A percentile compares a stretch with the other conserved stretches of the same genome.
These are phyloP conservation scores for Australoheros facetus DNA, from an alignment of 2,797 vertebrate species.

Conservation along the genomic window DNA sequence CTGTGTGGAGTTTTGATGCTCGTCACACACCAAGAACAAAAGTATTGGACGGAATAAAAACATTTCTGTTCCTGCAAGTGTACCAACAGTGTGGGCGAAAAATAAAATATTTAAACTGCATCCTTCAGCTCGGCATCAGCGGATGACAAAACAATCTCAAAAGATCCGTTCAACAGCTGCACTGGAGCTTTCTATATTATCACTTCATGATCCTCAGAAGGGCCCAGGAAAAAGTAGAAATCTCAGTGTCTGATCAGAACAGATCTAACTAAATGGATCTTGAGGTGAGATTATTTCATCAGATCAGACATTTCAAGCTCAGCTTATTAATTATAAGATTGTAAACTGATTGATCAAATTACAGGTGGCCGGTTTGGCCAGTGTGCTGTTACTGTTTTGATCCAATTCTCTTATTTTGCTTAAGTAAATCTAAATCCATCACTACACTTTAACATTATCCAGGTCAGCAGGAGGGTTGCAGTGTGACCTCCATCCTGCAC, in stretches of 20 bases:
- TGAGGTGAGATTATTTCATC: not conserved
- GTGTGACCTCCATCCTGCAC: slow-evolving; percentile 14
- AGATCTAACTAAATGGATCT: not conserved
- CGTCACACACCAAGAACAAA: not conserved
- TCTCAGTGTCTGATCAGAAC: not conserved
- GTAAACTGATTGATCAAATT: no score
- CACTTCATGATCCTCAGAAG: not conserved
- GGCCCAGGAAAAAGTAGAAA: not conserved
- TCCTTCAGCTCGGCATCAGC: not conserved
- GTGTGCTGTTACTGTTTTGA: not conserved
- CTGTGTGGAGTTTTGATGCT: not conserved
- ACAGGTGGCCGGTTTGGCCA: not conserved
- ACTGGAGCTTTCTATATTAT: not conserved
- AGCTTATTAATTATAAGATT: not conserved
- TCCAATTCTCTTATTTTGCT: slow-evolving; percentile 18
- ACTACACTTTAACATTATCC: slow-evolving; percentile 33
- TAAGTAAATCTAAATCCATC: slow-evolving; percentile 48
- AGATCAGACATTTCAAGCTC: not conserved
- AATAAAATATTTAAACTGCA: not conserved
- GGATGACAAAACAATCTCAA: not conserved
- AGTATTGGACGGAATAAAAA: not conserved
- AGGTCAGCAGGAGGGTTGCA: slow-evolving; percentile 1
- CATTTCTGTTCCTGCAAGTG: not conserved
- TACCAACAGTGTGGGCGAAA: not conserved
- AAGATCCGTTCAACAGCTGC: not conserved